phyloP scores from a whole-genome alignment of 2,888 invertebrate species.

The Augochlorella aurata region DNA sequence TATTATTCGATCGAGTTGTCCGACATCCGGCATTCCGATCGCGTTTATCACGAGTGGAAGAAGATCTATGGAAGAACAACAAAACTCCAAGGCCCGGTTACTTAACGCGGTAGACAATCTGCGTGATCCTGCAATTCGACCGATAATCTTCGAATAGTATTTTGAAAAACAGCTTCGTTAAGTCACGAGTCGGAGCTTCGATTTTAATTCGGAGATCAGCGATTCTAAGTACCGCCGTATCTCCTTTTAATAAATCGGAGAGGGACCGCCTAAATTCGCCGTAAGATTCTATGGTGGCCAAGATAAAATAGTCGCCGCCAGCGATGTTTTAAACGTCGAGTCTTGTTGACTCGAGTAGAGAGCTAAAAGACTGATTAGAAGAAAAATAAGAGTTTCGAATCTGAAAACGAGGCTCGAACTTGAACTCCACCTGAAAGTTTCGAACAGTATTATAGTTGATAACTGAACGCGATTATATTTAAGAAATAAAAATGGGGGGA shows the following conservation, averaged over 20 bases:
- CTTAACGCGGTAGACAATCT: background rate
- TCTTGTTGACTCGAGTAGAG: background rate
- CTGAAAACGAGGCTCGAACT: background rate
- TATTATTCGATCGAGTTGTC: background rate
- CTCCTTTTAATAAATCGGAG: too few relatives aligned
- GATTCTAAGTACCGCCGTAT: background rate
- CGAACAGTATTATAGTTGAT: background rate
- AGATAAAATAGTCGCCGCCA: conserved; percentile 36
- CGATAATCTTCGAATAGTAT: background rate
- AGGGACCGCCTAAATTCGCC: background rate
- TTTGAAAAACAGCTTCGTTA: background rate
- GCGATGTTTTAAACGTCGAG: too few relatives aligned
- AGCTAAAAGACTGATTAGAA: background rate
- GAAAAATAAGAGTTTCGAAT: background rate
- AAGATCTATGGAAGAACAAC: background rate
- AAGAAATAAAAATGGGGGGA: background rate
- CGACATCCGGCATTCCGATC: background rate
- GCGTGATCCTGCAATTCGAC: background rate
- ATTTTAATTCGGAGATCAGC: background rate
- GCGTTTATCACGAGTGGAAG: background rate
- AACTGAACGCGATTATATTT: background rate
- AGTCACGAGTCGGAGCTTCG: background rate
- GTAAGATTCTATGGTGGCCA: conserved; percentile 32
- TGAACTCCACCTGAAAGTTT: background rate
- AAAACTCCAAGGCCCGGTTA: background rate